phyloP scores from a whole-genome alignment of 1,140 invertebrate species.

The Drosophila subpulchrella region DNA sequence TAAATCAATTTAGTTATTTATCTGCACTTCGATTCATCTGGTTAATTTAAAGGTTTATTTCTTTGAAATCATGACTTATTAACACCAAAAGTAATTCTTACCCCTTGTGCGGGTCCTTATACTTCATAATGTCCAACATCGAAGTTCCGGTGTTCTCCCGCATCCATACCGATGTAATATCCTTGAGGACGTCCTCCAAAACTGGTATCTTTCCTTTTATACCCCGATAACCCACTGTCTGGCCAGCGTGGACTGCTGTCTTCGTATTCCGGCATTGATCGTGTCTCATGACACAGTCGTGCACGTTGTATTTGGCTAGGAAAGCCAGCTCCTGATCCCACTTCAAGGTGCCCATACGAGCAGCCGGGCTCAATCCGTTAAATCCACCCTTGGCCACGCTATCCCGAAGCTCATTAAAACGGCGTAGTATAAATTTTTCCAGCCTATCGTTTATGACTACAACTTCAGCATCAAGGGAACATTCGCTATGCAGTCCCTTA shows the following conservation, averaged over 20 bases:
- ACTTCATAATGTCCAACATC: slow-evolving; percentile 27
- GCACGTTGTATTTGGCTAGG: slow-evolving; percentile 60
- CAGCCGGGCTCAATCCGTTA: slow-evolving; percentile 34
- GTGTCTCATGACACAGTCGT: slow-evolving; percentile 23
- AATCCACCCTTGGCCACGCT: slow-evolving; percentile 28
- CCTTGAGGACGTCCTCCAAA: slow-evolving; percentile 12
- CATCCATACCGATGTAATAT: slow-evolving; percentile 36
- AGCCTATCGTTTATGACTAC: background rate
- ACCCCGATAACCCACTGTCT: slow-evolving; percentile 32
- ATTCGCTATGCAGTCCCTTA: slow-evolving; percentile 2
- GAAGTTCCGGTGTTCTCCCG: slow-evolving; percentile 3
- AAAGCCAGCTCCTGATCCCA: slow-evolving; percentile 64
- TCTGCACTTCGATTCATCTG: too few species aligned
- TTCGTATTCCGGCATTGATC: slow-evolving; percentile 56
- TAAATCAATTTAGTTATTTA: too few species aligned
- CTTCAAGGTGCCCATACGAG: slow-evolving; percentile 48
- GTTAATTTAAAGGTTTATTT: too few species aligned
- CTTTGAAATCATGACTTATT: background rate
- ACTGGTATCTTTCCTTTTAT: background rate
- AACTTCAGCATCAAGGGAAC: slow-evolving; percentile 26
- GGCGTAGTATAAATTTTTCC: background rate
- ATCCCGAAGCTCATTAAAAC: slow-evolving; percentile 27
- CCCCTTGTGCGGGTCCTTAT: background rate
- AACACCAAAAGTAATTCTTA: slow-evolving; percentile 11
- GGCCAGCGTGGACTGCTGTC: slow-evolving; percentile 30